Conservation (phyloP, 2,113 vertebrate species). For the Gobius niger region DNA sequence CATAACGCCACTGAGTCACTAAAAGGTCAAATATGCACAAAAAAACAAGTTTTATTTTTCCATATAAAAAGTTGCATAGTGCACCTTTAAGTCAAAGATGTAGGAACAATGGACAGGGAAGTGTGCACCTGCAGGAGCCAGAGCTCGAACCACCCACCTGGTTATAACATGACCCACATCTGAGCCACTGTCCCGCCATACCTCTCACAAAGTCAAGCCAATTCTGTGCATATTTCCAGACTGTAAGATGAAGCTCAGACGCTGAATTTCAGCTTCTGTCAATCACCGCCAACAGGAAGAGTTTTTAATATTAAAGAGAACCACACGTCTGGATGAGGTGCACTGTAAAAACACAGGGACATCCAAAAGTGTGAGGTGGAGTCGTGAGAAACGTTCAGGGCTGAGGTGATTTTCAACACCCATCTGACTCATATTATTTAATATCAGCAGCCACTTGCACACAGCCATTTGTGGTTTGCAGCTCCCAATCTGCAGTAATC, state of each 20-base stretch:
- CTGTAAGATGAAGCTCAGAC: constrained; percentile 18
- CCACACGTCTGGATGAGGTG: constrained; percentile 68
- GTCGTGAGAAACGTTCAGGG: constrained; percentile 59
- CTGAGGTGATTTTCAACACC: constrained; percentile 67
- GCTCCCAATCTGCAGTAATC: constrained; percentile 47
- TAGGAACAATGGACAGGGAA: too few relatives aligned
- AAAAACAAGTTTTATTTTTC: too few relatives aligned
- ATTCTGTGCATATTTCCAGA: constrained; percentile 35
- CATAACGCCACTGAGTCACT: too few relatives aligned
- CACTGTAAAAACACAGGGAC: constrained; percentile 55
- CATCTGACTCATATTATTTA: constrained; percentile 71
- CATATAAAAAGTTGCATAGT: too few relatives aligned
- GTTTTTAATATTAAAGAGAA: constrained; percentile 60
- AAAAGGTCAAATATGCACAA: too few relatives aligned
- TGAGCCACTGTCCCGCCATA: too few relatives aligned
- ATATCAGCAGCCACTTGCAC: constrained; percentile 54
- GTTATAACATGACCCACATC: too few relatives aligned
- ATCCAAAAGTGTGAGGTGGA: constrained; percentile 53
- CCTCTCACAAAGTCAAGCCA: too few relatives aligned
- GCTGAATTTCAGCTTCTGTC: constrained; percentile 48
- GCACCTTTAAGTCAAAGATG: too few relatives aligned
- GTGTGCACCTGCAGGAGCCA: too few relatives aligned
- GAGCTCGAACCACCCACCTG: too few relatives aligned
- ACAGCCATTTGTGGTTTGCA: constrained; percentile 58
- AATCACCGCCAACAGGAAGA: constrained; percentile 43